phyloP scores from a whole-genome alignment of 2,888 invertebrate species.

The Philhelius pedissequus region DNA sequence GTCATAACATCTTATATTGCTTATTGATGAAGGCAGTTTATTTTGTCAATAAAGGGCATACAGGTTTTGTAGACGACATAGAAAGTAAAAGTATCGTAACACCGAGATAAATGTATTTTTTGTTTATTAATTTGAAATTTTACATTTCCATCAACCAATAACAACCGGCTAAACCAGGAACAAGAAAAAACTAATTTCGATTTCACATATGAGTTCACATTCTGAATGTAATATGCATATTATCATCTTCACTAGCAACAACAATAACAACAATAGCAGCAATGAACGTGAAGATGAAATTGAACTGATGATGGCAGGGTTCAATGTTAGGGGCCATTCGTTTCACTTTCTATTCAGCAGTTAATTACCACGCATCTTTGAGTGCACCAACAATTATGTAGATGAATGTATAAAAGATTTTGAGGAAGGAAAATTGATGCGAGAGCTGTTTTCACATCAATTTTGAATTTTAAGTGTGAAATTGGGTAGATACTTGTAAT shows the following conservation, averaged over 20 bases:
- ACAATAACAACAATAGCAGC: too few species aligned
- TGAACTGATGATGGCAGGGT: background rate
- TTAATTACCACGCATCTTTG: slow-evolving; percentile 42
- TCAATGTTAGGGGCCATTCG: slow-evolving; percentile 49
- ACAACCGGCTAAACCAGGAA: background rate
- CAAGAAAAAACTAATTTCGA: slow-evolving; percentile 27
- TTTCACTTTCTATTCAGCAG: slow-evolving; percentile 53
- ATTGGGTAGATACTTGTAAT: background rate
- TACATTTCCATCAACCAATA: background rate
- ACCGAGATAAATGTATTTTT: background rate
- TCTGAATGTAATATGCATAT: slow-evolving; percentile 2
- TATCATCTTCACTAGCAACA: background rate
- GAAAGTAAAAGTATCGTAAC: background rate
- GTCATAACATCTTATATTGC: background rate
- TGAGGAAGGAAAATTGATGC: background rate
- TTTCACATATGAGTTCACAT: slow-evolving; percentile 33
- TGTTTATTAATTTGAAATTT: background rate
- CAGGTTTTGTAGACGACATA: too few species aligned
- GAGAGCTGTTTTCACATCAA: background rate
- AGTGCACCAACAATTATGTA: background rate
- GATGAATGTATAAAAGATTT: background rate
- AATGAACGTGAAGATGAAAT: slow-evolving; percentile 10
- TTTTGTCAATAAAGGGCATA: background rate
- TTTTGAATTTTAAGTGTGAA: background rate
- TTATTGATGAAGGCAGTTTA: too few species aligned